These are phyloP conservation scores for Paramuricea clavata DNA, from an alignment of 92 coral and sea anemone species.

Conservation along the genomic window DNA sequence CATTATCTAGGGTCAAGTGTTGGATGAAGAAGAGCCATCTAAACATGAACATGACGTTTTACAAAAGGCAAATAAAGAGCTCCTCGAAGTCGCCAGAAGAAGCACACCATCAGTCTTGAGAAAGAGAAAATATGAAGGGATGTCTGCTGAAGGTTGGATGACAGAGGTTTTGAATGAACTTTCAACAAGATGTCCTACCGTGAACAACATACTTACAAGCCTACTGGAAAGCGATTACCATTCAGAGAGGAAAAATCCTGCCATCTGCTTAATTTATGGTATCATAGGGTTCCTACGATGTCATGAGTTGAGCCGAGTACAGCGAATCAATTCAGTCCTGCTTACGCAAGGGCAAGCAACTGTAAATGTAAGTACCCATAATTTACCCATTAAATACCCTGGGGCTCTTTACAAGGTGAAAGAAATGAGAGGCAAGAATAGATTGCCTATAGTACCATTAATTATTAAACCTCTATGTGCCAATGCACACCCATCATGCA, in stretches of 20 bases:
- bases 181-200: constrained; percentile 12
- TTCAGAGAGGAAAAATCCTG: background rate
- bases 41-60: too few relatives aligned
- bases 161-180: background rate
- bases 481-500: too few relatives aligned
- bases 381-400: background rate
- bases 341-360: constrained; percentile 40
- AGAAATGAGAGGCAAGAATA: too few relatives aligned
- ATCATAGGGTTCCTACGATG: constrained; percentile 22
- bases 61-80: background rate
- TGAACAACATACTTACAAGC: background rate
- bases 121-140: background rate
- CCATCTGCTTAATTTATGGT: constrained; percentile 34
- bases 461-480: background rate
- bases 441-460: too few relatives aligned
- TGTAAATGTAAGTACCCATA: background rate
- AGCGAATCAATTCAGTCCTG: constrained; percentile 34
- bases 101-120: constrained; percentile 18
- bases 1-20: background rate
- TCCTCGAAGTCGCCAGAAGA: constrained; percentile 21
- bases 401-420: too few relatives aligned
- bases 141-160: constrained; percentile 30
- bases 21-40: background rate
- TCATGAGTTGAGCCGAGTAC: constrained; percentile 31
- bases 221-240: background rate